A percentile compares a stretch with the other conserved stretches of the same genome.
Conservation (phyloP, 2,113 vertebrate genomes). For the Geococcyx californianus region DNA sequence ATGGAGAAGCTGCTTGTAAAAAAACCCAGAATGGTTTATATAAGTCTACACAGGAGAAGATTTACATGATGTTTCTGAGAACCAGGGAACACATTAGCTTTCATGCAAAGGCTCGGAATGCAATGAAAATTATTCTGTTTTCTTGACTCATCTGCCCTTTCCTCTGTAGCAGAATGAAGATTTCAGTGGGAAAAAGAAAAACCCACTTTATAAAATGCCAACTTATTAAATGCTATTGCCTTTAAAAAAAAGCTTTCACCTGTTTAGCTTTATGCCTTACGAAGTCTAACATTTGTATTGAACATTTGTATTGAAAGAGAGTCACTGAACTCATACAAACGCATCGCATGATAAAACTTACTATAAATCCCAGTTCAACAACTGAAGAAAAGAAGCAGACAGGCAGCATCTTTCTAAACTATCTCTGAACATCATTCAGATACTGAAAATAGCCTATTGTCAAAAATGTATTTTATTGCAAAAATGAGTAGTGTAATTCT, state of each 20-base stretch:
- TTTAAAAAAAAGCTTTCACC: background rate
- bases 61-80: background rate
- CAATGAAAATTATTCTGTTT: conserved; percentile 21
- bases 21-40: accelerated
- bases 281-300: background rate
- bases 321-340: background rate
- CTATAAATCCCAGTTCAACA: background rate
- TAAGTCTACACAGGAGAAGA: background rate
- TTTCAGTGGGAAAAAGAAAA: conserved; percentile 22
- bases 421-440: background rate
- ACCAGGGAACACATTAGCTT: background rate
- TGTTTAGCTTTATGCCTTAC: background rate
- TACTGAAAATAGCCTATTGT: background rate
- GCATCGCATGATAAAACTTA: background rate
- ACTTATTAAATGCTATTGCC: background rate
- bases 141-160: conserved; percentile 19
- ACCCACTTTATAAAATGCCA: background rate
- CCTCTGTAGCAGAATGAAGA: background rate
- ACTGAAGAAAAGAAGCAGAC: background rate
- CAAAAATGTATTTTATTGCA: background rate
- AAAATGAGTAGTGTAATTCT: background rate
- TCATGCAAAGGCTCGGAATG: conserved; percentile 1
- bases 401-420: background rate
- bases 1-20: background rate
- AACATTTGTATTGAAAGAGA: background rate